Base-by-base conservation (phyloP, 2,888 invertebrate genomes). In the Diaphora mendica region DNA sequence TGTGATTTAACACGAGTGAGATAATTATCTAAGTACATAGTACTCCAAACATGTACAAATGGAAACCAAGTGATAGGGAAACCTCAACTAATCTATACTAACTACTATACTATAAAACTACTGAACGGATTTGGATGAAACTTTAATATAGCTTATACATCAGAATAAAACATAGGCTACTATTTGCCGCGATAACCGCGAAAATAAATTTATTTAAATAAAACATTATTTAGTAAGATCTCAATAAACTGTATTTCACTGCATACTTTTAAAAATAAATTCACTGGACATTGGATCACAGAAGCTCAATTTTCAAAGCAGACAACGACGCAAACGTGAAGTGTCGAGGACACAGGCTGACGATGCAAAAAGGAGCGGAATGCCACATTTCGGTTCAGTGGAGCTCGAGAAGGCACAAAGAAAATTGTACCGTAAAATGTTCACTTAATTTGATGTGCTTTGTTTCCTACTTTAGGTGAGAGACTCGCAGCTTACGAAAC, bases 241-340 rank as follows among this genome's bases (percentile, higher is more conserved):
- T 35, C n/a, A 48, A 51, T 17, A 39, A 33, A 33, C 39, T 44
- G 70, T 73, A 74, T 77, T 82, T 80, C 71, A 68, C 66, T 55
- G 74, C 39, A 78, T 70, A 75, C 76, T 75, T 70, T 78, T 78
- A 76, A 77, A 74, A 75, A 71, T 72, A 77, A 75, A 81, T 77
- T 77, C 76, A 77, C 74, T 73, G 76, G 73, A 78, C 82, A 77
- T 82, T 82, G 71, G 51, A 70, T 73, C 67, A 76, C 76, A 81
- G 79, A 75, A 85, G 82, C 80, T 84, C 80, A 81, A 82, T 80
- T 85, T 83, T 77, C 77, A 77, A 76, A 76, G 82, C 71, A 80
- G 81, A 81, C 82, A 85, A 81, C 77, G 75, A 78, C 81, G 82
- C 80, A 86, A 85, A 85, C 84, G 85, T 83, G 80, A 85, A 84